Conservation (phyloP, 1,140 invertebrate species). For the Microplitis mediator region DNA sequence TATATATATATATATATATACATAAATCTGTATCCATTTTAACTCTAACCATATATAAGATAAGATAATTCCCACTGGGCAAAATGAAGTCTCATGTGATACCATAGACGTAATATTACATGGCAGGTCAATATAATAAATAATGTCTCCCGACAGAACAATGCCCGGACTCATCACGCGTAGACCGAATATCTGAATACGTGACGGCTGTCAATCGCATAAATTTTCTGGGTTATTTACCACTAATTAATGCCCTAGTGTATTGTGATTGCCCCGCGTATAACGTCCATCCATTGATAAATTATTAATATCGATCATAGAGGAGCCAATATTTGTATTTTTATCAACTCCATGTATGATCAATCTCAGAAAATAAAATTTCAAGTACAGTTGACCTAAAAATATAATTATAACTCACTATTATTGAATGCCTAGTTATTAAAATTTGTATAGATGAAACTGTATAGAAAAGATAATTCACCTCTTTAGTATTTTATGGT, state of each 20-base stretch:
- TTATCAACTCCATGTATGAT: neutral
- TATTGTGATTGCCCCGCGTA: slow-evolving; percentile 13
- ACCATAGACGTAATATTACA: neutral
- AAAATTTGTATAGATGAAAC: too few species aligned
- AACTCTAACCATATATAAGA: neutral
- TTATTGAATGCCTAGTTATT: too few species aligned
- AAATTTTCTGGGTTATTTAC: slow-evolving; percentile 31
- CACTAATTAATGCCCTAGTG: slow-evolving; percentile 30
- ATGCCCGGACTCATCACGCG: neutral
- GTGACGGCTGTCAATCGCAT: slow-evolving; percentile 32
- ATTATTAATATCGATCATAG: slow-evolving; percentile 19
- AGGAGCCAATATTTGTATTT: too few species aligned
- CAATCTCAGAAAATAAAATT: too few species aligned
- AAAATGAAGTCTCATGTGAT: neutral
- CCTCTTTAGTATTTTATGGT: too few species aligned
- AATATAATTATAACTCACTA: too few species aligned
- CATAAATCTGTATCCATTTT: too few species aligned
- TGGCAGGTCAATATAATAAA: slow-evolving; percentile 15
- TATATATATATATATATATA: too few species aligned
- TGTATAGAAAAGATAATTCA: too few species aligned
- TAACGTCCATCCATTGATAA: neutral
- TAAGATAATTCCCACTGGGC: neutral
- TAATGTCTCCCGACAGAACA: slow-evolving; percentile 4
- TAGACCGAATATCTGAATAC: slow-evolving; percentile 25
- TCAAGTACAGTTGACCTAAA: too few species aligned